These are phyloP conservation scores for Temnothorax ravouxi DNA, from an alignment of 2,888 invertebrate species.

Conservation along the genomic window DNA sequence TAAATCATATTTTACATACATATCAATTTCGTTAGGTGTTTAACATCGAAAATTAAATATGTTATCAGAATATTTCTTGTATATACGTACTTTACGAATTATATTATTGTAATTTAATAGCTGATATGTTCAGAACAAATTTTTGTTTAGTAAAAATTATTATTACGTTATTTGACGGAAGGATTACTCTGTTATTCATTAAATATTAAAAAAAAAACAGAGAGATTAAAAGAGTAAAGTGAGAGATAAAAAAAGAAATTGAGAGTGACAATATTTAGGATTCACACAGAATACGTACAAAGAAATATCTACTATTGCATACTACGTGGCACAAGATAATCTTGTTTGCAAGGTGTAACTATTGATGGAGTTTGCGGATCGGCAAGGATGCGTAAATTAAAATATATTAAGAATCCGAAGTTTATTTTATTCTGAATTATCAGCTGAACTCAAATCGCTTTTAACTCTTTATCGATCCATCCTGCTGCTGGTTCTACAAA, in stretches of 20 bases:
- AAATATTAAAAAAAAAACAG: neutral
- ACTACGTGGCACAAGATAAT: slow-evolving; percentile 35
- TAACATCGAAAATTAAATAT: neutral
- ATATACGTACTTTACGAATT: slow-evolving; percentile 27
- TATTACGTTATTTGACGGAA: slow-evolving; percentile 11
- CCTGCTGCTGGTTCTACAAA: slow-evolving; percentile 11
- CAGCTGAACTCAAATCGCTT: neutral
- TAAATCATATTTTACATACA: neutral
- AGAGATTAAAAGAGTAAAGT: neutral
- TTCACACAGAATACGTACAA: slow-evolving; percentile 45
- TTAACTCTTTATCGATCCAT: slow-evolving; percentile 33
- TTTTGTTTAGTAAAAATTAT: neutral
- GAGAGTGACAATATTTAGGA: slow-evolving; percentile 40
- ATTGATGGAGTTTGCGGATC: neutral
- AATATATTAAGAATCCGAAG: neutral
- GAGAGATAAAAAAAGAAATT: slow-evolving; percentile 9
- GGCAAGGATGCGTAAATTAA: neutral
- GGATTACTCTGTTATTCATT: slow-evolving; percentile 26
- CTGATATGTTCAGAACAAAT: neutral
- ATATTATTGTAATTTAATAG: slow-evolving; percentile 14
- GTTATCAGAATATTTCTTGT: slow-evolving; percentile 18
- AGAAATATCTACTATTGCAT: slow-evolving; percentile 21
- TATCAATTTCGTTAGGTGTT: neutral
- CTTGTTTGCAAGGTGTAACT: neutral
- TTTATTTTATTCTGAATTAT: slow-evolving; percentile 5